Conservation (phyloP, 2,797 vertebrate genomes). For the Gymnoscopelus microlampas region DNA sequence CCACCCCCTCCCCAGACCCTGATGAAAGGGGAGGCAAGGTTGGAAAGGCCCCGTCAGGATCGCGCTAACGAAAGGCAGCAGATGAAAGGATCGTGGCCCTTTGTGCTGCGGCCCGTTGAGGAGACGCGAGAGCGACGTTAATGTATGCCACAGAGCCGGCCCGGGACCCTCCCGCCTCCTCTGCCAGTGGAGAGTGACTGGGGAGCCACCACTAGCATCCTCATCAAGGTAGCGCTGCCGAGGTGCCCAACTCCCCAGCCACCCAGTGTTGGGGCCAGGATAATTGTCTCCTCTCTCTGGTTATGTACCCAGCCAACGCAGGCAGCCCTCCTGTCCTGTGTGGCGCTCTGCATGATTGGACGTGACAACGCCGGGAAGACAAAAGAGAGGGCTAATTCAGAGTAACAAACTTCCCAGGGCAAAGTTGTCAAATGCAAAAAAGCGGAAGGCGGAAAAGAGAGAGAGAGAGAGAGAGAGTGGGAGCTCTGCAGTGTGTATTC, state of each 20-base stretch:
- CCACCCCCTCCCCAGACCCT: constrained; percentile 53
- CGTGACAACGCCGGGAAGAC: constrained; percentile 91
- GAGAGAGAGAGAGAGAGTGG: constrained; percentile 50
- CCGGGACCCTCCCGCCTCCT: constrained; percentile 36
- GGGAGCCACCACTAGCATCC: constrained; percentile 83
- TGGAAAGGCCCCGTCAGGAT: constrained; percentile 54
- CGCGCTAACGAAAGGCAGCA: constrained; percentile 74
- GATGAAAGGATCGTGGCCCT: constrained; percentile 83
- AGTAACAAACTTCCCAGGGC: constrained; percentile 94
- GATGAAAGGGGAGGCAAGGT: constrained; percentile 60
- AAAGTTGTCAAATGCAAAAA: constrained; percentile 80
- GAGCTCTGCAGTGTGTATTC: constrained; percentile 78
- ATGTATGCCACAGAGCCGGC: constrained; percentile 78
- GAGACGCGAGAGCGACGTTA: constrained; percentile 70
- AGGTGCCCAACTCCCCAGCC: constrained; percentile 90
- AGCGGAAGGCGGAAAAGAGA: constrained; percentile 26
- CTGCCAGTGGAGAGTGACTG: constrained; percentile 81
- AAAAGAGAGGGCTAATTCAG: constrained; percentile 96
- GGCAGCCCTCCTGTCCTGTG: constrained; percentile 77
- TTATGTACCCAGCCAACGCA: constrained; percentile 87
- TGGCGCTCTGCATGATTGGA: constrained; percentile 86
- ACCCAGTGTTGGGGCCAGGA: constrained; percentile 58
- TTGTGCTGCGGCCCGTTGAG: constrained; percentile 70
- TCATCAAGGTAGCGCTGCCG: constrained; percentile 87
- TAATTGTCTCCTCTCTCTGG: constrained; percentile 86